Evolutionary conservation across 2,113 vertebrate species (phyloP).

Genomic region (Bujurquina vittata): DNA sequence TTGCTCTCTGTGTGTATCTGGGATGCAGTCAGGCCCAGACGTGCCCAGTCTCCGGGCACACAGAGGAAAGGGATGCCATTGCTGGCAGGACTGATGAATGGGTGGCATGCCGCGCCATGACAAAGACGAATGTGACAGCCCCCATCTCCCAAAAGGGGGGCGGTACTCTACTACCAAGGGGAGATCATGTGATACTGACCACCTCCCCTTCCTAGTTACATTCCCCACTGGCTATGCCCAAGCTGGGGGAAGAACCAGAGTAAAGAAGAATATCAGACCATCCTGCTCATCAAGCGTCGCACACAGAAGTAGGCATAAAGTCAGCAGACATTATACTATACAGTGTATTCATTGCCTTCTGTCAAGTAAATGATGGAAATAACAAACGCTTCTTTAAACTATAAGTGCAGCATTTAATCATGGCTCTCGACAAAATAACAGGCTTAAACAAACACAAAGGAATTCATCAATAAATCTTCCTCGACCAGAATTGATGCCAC

Average conservation of each 20-base stretch:
- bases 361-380: constrained; percentile 22
- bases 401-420: constrained; percentile 53
- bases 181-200: constrained; percentile 70
- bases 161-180: constrained; percentile 72
- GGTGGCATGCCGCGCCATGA: constrained; percentile 76
- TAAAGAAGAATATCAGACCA: constrained; percentile 35
- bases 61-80: constrained; percentile 78
- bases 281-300: constrained; percentile 13
- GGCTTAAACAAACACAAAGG: constrained; percentile 57
- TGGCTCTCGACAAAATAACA: constrained; percentile 40
- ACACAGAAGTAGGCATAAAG: neutral
- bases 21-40: constrained; percentile 79
- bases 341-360: neutral
- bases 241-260: constrained; percentile 44
- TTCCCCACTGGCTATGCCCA: constrained; percentile 50
- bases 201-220: constrained; percentile 62
- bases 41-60: constrained; percentile 80
- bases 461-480: constrained; percentile 66
- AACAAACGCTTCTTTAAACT: constrained; percentile 34
- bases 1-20: constrained; percentile 77
- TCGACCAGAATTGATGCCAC: constrained; percentile 55
- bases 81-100: constrained; percentile 85
- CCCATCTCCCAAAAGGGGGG: constrained; percentile 73
- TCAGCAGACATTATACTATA: neutral
- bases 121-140: constrained; percentile 87